Conservation (phyloP, 1,140 invertebrate genomes). For the Drosophila lini region DNA sequence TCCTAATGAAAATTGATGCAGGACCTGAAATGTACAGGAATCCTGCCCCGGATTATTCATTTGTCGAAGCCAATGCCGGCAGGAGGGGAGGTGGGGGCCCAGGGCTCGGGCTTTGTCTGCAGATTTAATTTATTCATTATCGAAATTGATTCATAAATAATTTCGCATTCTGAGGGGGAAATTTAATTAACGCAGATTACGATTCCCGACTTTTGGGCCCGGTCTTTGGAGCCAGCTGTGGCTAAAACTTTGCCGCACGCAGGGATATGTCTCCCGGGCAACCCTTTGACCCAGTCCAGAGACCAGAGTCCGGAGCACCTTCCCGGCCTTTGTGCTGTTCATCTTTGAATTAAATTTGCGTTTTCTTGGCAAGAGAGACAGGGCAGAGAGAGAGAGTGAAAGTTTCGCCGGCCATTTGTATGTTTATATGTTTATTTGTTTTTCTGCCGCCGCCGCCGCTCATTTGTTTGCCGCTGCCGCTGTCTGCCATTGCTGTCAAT, state of each 20-base stretch:
- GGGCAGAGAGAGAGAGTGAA: constrained; percentile 49
- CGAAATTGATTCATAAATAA: constrained; percentile 77
- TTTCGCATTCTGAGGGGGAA: constrained; percentile 46
- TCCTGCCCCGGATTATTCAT: constrained; percentile 61
- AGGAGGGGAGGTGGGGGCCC: background rate
- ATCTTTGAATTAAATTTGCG: constrained; percentile 51
- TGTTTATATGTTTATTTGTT: constrained; percentile 27
- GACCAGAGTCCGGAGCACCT: no score
- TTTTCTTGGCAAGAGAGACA: constrained; percentile 35
- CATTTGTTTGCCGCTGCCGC: constrained; percentile 36
- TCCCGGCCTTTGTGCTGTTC: constrained; percentile 14
- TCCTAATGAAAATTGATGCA: constrained; percentile 54
- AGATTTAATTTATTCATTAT: constrained; percentile 71
- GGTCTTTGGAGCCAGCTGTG: constrained; percentile 43
- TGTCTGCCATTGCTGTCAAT: constrained; percentile 57
- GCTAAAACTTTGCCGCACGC: constrained; percentile 25
- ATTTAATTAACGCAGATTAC: constrained; percentile 72
- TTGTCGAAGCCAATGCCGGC: constrained; percentile 3
- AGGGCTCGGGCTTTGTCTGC: constrained; percentile 13
- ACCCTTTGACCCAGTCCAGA: constrained; percentile 15
- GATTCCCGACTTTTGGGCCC: constrained; percentile 46
- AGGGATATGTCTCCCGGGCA: constrained; percentile 25
- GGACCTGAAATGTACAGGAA: constrained; percentile 25
- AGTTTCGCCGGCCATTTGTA: constrained; percentile 50
- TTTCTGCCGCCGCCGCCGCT: constrained; percentile 10